phyloP scores from a whole-genome alignment of 2,797 vertebrate genomes.

The Nyctalus aviator region DNA sequence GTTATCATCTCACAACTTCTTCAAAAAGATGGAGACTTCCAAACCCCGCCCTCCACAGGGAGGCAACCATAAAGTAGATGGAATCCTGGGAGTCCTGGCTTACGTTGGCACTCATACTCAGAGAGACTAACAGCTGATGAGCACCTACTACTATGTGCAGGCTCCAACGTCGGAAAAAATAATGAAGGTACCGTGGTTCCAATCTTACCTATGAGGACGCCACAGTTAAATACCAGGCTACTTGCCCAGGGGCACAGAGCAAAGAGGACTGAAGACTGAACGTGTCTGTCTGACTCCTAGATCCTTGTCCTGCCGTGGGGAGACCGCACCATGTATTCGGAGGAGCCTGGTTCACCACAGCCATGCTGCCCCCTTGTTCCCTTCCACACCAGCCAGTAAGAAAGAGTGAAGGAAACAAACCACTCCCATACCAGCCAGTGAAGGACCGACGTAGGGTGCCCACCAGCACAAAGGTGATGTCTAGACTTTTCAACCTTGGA shows the following conservation, averaged over 20 bases:
- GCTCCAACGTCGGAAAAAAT: neutral
- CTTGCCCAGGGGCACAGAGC: neutral
- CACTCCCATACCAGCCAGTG: too few species aligned
- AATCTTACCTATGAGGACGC: neutral
- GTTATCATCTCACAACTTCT: neutral
- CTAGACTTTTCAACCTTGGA: conserved; percentile 32
- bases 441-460: neutral
- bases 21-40: neutral
- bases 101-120: neutral
- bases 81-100: neutral
- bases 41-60: neutral
- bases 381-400: too few species aligned
- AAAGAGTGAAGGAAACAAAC: too few species aligned
- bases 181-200: neutral
- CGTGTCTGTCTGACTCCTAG: neutral
- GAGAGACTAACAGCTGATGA: neutral
- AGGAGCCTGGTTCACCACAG: neutral
- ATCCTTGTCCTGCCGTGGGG: neutral
- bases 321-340: too few species aligned
- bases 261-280: neutral
- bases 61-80: neutral
- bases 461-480: neutral
- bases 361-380: neutral
- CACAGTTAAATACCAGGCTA: neutral
- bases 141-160: neutral